Base-by-base conservation (phyloP, 2,797 vertebrate species). In the Chlorospingus semifuscus region DNA sequence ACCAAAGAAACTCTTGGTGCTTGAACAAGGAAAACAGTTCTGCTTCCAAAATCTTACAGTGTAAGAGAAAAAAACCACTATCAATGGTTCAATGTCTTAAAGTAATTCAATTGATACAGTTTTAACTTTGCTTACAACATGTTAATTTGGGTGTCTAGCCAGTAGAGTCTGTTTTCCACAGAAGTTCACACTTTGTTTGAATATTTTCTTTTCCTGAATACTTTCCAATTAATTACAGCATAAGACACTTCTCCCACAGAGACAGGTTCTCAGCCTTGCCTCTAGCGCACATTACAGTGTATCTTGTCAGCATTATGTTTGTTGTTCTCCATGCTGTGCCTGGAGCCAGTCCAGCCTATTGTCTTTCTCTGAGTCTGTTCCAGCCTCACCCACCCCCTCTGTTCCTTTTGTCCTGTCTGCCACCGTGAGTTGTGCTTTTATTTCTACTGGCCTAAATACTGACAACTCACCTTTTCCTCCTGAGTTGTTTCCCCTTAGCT, bases 221-320 rank as follows among this genome's bases (percentile, higher is more conserved):
- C 19, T 70, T 89, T 30, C 55, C 59, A 24, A 27, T 90, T 95
- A 95, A 95, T 93, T 86, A 90, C 83, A 83, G 39, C 46, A 23
- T 49, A 70, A 86, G 80, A 69, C 57, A 66, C 34, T 55, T 83
- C 56, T 87, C 47, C 64, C 65, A 59, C 89, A 87, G 91, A 76
- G 65, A 55, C 36, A 79, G 21, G 41, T 46, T 90, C 65, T 88
- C 53, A 69, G n/a, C 50, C 69, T 77, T 77, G 81, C 84, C 75
- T 91, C 66, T 24, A 65, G 77, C 70, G 55, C 50, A 65, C 42
- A 32, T 68, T 60, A 36, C 0, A 2, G 39, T 37, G 50, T 39
- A 61, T 53, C 79, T 78, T 85, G 47, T 71, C 66, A 57, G 53
- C 10, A 11, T 52, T 49, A 66, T 13, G 72, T 64, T 84, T 81